Evolutionary conservation across 2,113 vertebrate species (phyloP).

Genomic region (Ammodramus savannarum): DNA sequence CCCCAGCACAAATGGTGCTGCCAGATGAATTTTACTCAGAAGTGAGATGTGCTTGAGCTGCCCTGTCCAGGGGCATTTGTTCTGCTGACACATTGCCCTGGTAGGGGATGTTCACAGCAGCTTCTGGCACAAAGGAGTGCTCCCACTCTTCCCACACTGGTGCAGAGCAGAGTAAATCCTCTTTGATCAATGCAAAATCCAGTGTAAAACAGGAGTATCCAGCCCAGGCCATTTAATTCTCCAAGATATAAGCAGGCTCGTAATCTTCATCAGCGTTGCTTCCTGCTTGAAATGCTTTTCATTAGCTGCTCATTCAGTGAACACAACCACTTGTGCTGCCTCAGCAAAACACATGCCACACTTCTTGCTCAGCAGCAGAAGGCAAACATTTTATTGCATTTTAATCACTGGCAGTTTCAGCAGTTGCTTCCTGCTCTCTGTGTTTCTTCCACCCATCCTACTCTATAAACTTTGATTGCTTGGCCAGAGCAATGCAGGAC

Average conservation of each 20-base stretch:
- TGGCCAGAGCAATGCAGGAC: neutral
- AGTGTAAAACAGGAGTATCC: slow-evolving; percentile 44
- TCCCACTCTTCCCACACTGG: neutral
- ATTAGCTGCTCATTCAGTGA: slow-evolving; percentile 66
- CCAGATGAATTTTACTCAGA: neutral
- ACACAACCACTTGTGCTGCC: slow-evolving; percentile 43
- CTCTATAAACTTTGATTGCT: neutral
- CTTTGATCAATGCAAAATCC: slow-evolving; percentile 21
- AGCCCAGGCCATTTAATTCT: slow-evolving; percentile 19
- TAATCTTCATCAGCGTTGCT: slow-evolving; percentile 56
- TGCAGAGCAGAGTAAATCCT: neutral
- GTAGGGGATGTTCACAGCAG: neutral
- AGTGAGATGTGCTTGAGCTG: neutral
- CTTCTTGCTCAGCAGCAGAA: slow-evolving; percentile 49
- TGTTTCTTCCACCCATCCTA: neutral
- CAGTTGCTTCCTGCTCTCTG: slow-evolving; percentile 20
- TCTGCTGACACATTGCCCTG: neutral
- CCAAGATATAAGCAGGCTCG: neutral
- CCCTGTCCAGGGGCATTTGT: neutral
- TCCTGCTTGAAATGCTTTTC: slow-evolving; percentile 60
- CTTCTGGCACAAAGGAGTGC: neutral
- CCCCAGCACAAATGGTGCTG: neutral
- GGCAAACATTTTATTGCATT: slow-evolving; percentile 42
- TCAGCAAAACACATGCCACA: slow-evolving; percentile 57
- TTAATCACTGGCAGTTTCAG: slow-evolving; percentile 18